These are phyloP conservation scores for Chymomyza procnemis DNA, from an alignment of 2,888 invertebrate species.

Conservation along the genomic window DNA sequence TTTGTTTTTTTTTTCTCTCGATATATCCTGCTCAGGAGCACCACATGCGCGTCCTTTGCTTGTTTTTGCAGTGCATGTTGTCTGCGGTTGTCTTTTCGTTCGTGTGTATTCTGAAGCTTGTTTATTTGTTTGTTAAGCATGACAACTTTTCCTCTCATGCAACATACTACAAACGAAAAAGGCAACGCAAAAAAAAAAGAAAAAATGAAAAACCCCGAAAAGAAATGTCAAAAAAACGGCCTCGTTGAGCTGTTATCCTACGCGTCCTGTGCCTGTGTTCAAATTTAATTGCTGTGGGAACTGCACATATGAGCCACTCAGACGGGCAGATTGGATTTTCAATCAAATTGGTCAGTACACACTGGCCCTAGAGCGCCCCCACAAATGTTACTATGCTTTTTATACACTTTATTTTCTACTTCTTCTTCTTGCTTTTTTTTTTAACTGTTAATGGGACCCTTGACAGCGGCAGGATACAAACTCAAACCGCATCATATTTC, in stretches of 20 bases:
- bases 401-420: slow-evolving; percentile 54
- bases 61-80: slow-evolving; percentile 39
- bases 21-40: slow-evolving; percentile 2
- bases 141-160: slow-evolving; percentile 48
- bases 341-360: slow-evolving; percentile 63
- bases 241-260: slow-evolving; percentile 41
- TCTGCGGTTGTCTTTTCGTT: slow-evolving; percentile 68
- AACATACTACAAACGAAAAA: not conserved
- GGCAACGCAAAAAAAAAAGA: too few species aligned
- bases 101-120: slow-evolving; percentile 25
- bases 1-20: too few species aligned
- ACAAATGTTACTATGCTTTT: slow-evolving; percentile 25
- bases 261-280: slow-evolving; percentile 54
- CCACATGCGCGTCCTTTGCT: slow-evolving; percentile 9
- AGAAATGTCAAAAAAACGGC: not conserved
- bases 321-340: slow-evolving; percentile 68
- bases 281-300: slow-evolving; percentile 79
- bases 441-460: slow-evolving; percentile 62
- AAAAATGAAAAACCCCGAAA: too few species aligned
- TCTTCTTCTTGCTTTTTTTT: slow-evolving; percentile 32
- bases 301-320: slow-evolving; percentile 75
- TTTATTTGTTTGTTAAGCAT: slow-evolving; percentile 65
- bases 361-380: slow-evolving; percentile 13
- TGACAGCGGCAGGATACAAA: slow-evolving; percentile 19
- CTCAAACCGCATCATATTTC: slow-evolving; percentile 36